These are phyloP conservation scores for Zapornia atra DNA, from an alignment of 2,113 vertebrate species.

Conservation along the genomic window DNA sequence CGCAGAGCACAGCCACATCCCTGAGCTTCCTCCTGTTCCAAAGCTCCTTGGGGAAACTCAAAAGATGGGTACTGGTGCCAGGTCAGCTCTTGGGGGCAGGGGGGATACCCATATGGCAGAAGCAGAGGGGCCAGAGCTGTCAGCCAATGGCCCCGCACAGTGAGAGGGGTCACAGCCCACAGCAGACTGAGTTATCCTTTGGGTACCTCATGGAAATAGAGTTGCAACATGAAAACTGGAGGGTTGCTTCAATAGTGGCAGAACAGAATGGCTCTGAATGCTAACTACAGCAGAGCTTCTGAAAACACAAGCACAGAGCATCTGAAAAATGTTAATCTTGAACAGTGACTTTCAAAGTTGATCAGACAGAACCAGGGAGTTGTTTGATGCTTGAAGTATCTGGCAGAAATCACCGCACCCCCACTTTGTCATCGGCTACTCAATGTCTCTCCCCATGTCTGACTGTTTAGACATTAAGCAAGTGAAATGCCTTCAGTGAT, in stretches of 20 bases:
- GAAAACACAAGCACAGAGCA: neutral
- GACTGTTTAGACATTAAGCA: neutral
- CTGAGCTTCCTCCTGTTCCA: neutral
- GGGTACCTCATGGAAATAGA: neutral
- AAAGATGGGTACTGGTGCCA: neutral
- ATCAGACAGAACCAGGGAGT: neutral
- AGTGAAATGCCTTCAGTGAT: neutral
- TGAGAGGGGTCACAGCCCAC: rapidly evolving
- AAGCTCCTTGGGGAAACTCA: neutral
- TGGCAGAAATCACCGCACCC: neutral
- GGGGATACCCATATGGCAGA: neutral
- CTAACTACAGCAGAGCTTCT: neutral
- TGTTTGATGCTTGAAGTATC: neutral
- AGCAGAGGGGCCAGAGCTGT: neutral
- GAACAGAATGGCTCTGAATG: neutral
- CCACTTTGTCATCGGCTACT: neutral
- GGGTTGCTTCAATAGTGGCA: neutral
- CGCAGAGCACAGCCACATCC: rapidly evolving
- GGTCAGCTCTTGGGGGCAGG: neutral
- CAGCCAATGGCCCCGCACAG: neutral
- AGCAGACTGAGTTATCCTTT: neutral
- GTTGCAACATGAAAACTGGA: neutral
- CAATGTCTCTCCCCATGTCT: neutral
- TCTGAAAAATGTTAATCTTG: neutral
- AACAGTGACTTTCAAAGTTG: neutral